Evolutionary conservation across 2,797 vertebrate species (phyloP).

Genomic region (Peromyscus attwateri): DNA sequence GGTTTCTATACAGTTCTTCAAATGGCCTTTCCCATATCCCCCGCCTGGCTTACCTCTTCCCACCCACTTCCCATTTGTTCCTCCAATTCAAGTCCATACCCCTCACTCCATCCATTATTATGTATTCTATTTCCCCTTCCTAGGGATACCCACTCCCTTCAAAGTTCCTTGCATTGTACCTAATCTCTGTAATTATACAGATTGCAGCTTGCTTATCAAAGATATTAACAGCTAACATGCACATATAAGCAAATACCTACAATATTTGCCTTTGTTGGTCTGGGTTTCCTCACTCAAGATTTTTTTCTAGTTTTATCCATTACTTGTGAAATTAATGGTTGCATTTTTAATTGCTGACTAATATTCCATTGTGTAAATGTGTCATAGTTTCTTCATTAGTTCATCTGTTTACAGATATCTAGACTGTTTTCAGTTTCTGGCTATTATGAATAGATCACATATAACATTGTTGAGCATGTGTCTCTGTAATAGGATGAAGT

Average conservation of each 20-base stretch:
- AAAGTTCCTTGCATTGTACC: background rate
- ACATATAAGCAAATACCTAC: background rate
- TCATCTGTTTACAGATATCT: background rate
- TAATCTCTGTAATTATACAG: background rate
- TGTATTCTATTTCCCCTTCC: background rate
- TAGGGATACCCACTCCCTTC: background rate
- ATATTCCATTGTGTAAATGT: background rate
- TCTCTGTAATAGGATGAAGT: background rate
- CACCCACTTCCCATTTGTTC: background rate
- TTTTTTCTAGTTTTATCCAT: background rate
- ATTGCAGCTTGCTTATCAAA: background rate
- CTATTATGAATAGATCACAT: background rate
- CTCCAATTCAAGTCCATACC: background rate
- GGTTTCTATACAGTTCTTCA: background rate
- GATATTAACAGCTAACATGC: background rate
- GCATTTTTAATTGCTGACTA: background rate
- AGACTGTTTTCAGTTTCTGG: background rate
- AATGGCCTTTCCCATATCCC: background rate
- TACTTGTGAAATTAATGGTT: background rate
- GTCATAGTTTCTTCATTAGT: background rate
- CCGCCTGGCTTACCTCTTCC: no score
- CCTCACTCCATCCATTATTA: background rate
- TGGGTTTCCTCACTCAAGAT: background rate
- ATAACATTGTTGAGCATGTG: background rate
- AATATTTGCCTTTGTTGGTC: background rate